Percentiles rank a stretch among this genome's conserved stretches.
These are phyloP conservation scores for Uloborus plumipes DNA, from an alignment of 2,888 invertebrate genomes.

Conservation along the genomic window DNA sequence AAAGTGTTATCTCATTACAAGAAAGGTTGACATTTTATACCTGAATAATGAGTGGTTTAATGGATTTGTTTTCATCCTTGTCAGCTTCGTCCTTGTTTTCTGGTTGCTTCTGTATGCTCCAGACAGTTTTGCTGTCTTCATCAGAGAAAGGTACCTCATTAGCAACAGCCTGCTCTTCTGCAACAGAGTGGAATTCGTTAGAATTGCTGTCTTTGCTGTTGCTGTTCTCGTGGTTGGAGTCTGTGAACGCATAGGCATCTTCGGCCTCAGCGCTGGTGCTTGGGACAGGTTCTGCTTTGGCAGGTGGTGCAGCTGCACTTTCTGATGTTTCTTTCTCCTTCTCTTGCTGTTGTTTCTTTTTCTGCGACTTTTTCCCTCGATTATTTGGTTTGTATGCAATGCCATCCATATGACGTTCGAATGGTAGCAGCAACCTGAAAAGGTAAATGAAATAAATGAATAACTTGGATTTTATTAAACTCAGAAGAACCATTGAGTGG, in stretches of 20 bases:
- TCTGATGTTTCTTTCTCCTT: conserved; percentile 10
- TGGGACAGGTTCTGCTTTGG: conserved; percentile 14
- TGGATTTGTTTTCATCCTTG: conserved; percentile 54
- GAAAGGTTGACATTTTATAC: neutral
- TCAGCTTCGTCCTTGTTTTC: conserved; percentile 56
- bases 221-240: conserved; percentile 60
- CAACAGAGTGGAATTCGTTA: conserved; percentile 43
- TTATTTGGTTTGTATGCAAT: conserved; percentile 61
- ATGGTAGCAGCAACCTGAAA: conserved; percentile 68
- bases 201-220: conserved; percentile 58
- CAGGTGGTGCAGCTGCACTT: neutral
- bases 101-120: conserved; percentile 59
- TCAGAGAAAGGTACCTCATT: conserved; percentile 49
- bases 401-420: conserved; percentile 67
- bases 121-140: conserved; percentile 59
- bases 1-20: too few relatives aligned
- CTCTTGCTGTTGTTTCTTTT: conserved; percentile 32
- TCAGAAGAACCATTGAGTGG: too few relatives aligned
- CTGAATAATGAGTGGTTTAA: conserved; percentile 59
- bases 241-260: conserved; percentile 47
- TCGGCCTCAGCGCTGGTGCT: conserved; percentile 19
- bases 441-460: conserved; percentile 10
- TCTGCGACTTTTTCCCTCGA: conserved; percentile 70
- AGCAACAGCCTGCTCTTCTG: conserved; percentile 26
- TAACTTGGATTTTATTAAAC: neutral